These are phyloP conservation scores for Phortica variegata DNA, from an alignment of 1,140 invertebrate genomes.

Conservation along the genomic window DNA sequence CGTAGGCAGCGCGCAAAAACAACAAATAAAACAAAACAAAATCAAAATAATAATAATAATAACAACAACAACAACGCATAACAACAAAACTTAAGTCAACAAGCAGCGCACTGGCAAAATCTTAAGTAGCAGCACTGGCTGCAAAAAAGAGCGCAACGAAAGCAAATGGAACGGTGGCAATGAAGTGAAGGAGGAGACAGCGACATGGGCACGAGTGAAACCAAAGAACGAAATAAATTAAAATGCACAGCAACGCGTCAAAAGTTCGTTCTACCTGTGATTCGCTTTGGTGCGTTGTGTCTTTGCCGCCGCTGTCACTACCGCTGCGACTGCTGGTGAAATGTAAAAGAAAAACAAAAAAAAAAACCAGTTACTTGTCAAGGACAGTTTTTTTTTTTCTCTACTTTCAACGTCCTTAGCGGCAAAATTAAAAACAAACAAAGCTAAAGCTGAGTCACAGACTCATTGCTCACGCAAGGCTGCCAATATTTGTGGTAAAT, in stretches of 20 bases:
- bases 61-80: slow-evolving; percentile 13
- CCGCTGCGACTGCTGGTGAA: neutral
- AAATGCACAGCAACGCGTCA: slow-evolving; percentile 51
- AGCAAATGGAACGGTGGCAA: no score
- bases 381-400: no score
- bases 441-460: no score
- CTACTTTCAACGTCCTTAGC: no score
- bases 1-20: slow-evolving; percentile 35
- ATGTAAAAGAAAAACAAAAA: no score
- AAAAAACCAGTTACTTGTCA: no score
- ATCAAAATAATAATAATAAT: slow-evolving; percentile 14
- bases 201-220: no score
- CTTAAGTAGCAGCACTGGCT: slow-evolving; percentile 23
- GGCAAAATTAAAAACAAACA: no score
- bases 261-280: slow-evolving; percentile 9
- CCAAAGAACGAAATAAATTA: no score
- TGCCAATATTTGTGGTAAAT: slow-evolving; percentile 54
- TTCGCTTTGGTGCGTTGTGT: neutral
- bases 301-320: slow-evolving; percentile 4
- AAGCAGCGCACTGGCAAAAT: slow-evolving; percentile 1
- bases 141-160: slow-evolving; percentile 43
- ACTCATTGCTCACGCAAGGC: no score
- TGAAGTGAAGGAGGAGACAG: no score
- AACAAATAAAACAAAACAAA: slow-evolving; percentile 31
- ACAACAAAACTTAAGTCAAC: slow-evolving; percentile 32